These are phyloP conservation scores for Ctenosaura bakeri DNA, from an alignment of 2,797 vertebrate genomes.

Conservation along the genomic window DNA sequence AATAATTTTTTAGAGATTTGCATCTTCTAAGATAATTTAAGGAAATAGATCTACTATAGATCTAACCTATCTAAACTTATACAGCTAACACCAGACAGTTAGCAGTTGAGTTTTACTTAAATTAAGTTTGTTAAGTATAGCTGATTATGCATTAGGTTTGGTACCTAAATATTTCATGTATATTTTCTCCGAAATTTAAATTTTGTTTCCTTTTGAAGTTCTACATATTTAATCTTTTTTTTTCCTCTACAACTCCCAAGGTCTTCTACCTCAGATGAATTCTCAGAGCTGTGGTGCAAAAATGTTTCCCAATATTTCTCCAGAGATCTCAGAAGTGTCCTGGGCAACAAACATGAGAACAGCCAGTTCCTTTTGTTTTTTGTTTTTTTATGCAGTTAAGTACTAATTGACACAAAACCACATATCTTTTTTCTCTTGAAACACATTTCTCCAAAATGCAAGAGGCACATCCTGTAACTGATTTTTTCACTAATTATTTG, in stretches of 20 bases:
- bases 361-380: conserved; percentile 41
- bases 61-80: conserved; percentile 81
- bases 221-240: conserved; percentile 35
- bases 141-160: conserved; percentile 82
- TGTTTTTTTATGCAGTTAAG: neutral
- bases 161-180: conserved; percentile 79
- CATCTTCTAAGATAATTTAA: conserved; percentile 69
- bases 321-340: conserved; percentile 23
- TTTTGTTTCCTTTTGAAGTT: conserved; percentile 69
- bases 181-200: conserved; percentile 75
- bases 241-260: neutral
- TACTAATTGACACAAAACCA: neutral
- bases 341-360: neutral
- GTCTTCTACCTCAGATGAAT: conserved; percentile 8
- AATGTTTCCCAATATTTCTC: conserved; percentile 10
- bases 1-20: conserved; percentile 72
- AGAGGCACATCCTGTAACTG: neutral
- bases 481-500: no score
- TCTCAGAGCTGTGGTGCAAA: conserved; percentile 27
- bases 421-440: neutral
- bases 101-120: conserved; percentile 82
- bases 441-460: neutral
- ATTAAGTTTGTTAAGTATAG: conserved; percentile 81
- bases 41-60: conserved; percentile 67
- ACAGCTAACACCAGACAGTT: conserved; percentile 83